Evolutionary conservation across 2,888 invertebrate genomes (phyloP).

Genomic region (Cheilosia vulpina): DNA sequence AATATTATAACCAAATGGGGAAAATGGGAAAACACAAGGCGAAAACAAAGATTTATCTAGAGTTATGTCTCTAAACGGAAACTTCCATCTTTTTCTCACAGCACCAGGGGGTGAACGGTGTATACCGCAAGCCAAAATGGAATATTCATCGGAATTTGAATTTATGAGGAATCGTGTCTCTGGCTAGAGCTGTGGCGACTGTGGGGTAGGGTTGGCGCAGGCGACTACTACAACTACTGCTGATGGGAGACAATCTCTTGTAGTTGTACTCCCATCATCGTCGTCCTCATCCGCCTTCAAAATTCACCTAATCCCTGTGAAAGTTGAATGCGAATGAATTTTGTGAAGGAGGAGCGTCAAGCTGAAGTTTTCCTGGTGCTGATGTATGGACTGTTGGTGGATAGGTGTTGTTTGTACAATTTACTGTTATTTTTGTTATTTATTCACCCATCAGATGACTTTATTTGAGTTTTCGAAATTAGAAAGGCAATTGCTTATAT

Average conservation of each 20-base stretch:
- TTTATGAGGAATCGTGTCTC: conserved; percentile 71
- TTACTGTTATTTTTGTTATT: conserved; percentile 15
- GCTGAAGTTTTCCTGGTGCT: conserved; percentile 18
- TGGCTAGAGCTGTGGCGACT: conserved; percentile 25
- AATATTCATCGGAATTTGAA: conserved; percentile 73
- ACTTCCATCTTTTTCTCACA: conserved; percentile 55
- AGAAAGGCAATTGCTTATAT: conserved; percentile 25
- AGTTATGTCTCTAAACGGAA: conserved; percentile 69
- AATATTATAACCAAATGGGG: conserved; percentile 21
- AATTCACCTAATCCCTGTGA: conserved; percentile 9
- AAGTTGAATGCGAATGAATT: conserved; percentile 13
- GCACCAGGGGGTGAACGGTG: conserved; percentile 8
- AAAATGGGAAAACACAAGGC: conserved; percentile 38
- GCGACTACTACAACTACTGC: conserved; percentile 19
- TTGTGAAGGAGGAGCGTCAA: conserved; percentile 39
- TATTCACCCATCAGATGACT: neutral
- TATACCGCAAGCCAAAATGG: conserved; percentile 26
- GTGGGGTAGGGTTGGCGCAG: conserved; percentile 31
- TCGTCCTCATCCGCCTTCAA: conserved; percentile 20
- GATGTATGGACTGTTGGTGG: neutral
- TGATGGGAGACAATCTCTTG: conserved; percentile 30
- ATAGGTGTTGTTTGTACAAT: conserved; percentile 11
- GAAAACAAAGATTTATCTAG: conserved; percentile 72
- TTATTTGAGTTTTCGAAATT: conserved; percentile 16
- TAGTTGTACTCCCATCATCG: neutral